Conservation (phyloP, 2,888 invertebrate genomes). For the Argyra leucocephala region DNA sequence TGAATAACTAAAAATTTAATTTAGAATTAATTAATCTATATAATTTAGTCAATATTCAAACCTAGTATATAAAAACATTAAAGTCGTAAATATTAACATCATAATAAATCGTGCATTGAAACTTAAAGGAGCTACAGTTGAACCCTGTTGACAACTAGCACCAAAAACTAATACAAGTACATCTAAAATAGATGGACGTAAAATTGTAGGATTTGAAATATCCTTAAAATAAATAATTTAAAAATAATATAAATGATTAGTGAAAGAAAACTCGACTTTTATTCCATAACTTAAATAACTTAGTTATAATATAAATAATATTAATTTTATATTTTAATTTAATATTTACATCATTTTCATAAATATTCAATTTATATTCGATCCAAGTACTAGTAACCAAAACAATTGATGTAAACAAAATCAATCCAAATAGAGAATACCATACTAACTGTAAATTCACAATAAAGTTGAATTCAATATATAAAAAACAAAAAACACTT, state of each 20-base stretch:
- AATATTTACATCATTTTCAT: background rate
- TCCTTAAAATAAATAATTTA: conserved; percentile 12
- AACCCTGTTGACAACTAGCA: conserved; percentile 56
- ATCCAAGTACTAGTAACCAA: conserved; percentile 41
- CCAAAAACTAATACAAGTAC: conserved; percentile 50
- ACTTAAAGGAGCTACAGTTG: conserved; percentile 24
- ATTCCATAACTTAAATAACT: no score
- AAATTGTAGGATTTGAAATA: conserved; percentile 30
- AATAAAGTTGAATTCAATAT: background rate
- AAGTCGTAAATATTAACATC: conserved; percentile 52
- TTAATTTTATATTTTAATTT: no score
- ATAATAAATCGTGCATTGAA: conserved; percentile 50
- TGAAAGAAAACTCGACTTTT: no score
- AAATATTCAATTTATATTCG: conserved; percentile 40
- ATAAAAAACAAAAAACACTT: conserved; percentile 2
- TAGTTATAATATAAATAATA: no score
- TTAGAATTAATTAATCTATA: background rate
- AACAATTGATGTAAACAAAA: conserved; percentile 27
- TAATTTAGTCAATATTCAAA: conserved; percentile 8
- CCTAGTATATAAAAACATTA: conserved; percentile 59
- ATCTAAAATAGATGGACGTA: conserved; percentile 46
- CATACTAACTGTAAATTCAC: conserved; percentile 24
- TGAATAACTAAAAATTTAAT: conserved; percentile 49
- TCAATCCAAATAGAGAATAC: conserved; percentile 25
- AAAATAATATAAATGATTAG: background rate